Percentiles rank a stretch among this genome's conserved stretches.
Conservation (phyloP, 2,888 invertebrate species). For the Hirtodrosophila histrioides region DNA sequence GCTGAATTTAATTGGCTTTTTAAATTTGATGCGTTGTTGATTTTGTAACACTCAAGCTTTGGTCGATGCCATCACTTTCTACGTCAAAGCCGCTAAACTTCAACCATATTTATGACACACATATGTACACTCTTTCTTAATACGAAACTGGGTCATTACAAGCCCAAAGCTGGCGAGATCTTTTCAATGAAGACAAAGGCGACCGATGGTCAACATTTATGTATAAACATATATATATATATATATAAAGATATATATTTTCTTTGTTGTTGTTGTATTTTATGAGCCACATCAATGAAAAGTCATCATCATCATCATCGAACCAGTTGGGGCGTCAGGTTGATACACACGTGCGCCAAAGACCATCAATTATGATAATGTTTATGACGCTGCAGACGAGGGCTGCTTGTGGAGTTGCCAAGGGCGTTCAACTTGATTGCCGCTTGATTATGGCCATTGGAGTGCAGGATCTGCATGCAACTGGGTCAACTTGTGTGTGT, state of each 20-base stretch:
- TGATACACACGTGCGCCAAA: constrained; percentile 51
- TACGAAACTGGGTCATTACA: constrained; percentile 73
- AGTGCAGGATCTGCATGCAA: constrained; percentile 30
- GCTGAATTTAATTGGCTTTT: constrained; percentile 73
- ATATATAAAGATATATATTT: neutral
- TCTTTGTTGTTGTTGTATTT: constrained; percentile 9
- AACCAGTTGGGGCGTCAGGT: constrained; percentile 54
- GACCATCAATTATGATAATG: constrained; percentile 35
- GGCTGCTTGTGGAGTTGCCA: constrained; percentile 33
- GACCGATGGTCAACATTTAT: constrained; percentile 52
- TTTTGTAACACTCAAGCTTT: constrained; percentile 61
- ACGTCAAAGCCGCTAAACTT: constrained; percentile 42
- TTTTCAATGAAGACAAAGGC: constrained; percentile 58
- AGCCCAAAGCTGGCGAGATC: constrained; percentile 41
- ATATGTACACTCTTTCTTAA: constrained; percentile 53
- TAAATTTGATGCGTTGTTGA: constrained; percentile 49
- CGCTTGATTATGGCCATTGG: constrained; percentile 36
- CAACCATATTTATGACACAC: constrained; percentile 54
- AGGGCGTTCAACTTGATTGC: constrained; percentile 46
- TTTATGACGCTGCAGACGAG: constrained; percentile 28
- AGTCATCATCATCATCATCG: constrained; percentile 28
- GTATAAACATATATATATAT: constrained; percentile 19
- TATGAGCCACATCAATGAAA: constrained; percentile 52
- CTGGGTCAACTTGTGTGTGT: constrained; percentile 47
- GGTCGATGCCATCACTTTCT: constrained; percentile 56